Conservation (phyloP, 2,797 vertebrate species). For the Eulemur rubriventer region DNA sequence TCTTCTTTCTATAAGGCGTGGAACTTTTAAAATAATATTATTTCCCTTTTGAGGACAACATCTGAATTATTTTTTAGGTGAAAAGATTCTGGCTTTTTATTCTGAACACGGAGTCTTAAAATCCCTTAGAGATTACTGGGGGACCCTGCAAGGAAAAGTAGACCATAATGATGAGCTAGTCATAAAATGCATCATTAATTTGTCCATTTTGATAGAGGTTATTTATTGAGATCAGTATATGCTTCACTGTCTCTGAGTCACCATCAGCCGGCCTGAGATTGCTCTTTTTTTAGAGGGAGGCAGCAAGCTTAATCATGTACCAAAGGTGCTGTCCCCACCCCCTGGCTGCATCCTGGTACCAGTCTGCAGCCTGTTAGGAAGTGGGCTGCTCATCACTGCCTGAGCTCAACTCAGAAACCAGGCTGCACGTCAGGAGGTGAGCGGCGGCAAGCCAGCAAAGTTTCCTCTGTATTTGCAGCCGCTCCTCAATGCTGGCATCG, state of each 20-base stretch:
- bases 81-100: constrained; percentile 27
- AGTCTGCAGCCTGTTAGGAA: too few species aligned
- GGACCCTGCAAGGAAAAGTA: neutral
- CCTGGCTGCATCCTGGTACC: too few species aligned
- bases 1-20: neutral
- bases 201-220: constrained; percentile 52
- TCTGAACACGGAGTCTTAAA: neutral
- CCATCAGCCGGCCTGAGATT: neutral
- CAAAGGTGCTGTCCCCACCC: neutral
- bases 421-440: too few species aligned
- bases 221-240: constrained; percentile 59
- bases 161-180: constrained; percentile 47
- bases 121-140: neutral
- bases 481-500: too few species aligned
- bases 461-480: too few species aligned
- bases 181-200: constrained; percentile 73
- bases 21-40: neutral
- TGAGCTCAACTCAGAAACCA: too few species aligned
- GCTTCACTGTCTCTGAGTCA: neutral
- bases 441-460: too few species aligned
- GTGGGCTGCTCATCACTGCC: too few species aligned
- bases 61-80: constrained; percentile 25
- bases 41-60: neutral
- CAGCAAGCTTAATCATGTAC: neutral
- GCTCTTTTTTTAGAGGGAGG: constrained; percentile 27